These are phyloP conservation scores for Pampusana beccarii DNA, from an alignment of 2,113 vertebrate species.

Conservation along the genomic window DNA sequence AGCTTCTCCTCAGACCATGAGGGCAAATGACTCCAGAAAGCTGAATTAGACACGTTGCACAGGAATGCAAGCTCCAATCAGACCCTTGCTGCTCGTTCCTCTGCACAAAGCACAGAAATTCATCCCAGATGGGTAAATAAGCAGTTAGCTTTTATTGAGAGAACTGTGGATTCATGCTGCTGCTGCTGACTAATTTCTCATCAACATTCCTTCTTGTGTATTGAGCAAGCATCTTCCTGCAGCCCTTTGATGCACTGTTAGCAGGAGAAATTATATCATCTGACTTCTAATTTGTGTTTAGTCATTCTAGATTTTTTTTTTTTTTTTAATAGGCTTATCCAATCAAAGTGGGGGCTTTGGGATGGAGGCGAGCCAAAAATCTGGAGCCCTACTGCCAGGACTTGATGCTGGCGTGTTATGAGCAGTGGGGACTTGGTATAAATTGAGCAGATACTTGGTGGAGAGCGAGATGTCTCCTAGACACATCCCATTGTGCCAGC, in stretches of 20 bases:
- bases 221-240: not conserved
- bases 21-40: not conserved
- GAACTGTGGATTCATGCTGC: not conserved
- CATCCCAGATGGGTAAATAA: constrained; percentile 17
- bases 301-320: not conserved
- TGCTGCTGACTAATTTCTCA: not conserved
- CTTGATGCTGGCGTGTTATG: not conserved
- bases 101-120: not conserved
- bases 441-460: not conserved
- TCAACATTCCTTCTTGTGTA: not conserved
- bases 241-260: not conserved
- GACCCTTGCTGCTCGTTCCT: not conserved
- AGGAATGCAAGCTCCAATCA: not conserved
- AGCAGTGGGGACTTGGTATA: not conserved
- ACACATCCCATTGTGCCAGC: not conserved
- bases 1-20: not conserved
- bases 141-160: not conserved
- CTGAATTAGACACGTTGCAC: not conserved
- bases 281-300: not conserved
- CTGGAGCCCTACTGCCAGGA: not conserved
- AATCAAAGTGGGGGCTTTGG: rapidly evolving
- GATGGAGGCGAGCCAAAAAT: not conserved
- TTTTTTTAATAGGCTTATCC: not conserved
- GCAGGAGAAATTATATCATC: not conserved
- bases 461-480: not conserved